Conservation (phyloP, 53 echinoderm and acorn worm genomes). For the Arbacia lixula region DNA sequence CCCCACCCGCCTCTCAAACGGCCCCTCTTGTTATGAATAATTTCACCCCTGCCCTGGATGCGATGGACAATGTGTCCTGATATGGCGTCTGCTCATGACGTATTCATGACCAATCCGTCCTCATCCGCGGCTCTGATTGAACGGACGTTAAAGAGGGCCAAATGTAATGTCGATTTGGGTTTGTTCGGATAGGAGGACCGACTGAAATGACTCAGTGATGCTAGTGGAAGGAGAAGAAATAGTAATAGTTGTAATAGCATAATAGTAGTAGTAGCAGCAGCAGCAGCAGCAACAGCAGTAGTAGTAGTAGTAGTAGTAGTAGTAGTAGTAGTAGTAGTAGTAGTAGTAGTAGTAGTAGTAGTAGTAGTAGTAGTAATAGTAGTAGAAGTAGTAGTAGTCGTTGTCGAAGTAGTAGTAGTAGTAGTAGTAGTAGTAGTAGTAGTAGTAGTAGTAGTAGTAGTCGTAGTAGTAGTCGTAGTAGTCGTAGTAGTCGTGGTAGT, state of each 20-base stretch:
- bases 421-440: neutral
- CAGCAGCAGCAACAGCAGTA: neutral
- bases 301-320: conserved; percentile 2
- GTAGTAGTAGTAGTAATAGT: neutral
- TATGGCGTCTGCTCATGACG: neutral
- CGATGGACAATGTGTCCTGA: too few relatives aligned
- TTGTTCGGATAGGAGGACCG: neutral
- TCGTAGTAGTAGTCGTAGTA: neutral
- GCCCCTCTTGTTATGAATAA: too few relatives aligned
- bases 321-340: neutral
- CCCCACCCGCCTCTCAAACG: too few relatives aligned
- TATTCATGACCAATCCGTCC: conserved; percentile 16
- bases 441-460: neutral
- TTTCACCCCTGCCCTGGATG: too few relatives aligned
- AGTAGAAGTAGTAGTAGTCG: too few relatives aligned
- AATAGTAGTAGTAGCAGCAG: neutral
- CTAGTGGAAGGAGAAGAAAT: neutral
- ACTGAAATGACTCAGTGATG: neutral
- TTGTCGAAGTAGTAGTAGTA: neutral
- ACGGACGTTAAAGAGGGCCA: neutral
- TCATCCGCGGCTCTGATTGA: neutral
- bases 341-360: neutral
- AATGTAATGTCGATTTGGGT: neutral
- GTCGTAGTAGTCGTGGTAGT: neutral
- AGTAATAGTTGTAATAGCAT: too few relatives aligned